Conservation (phyloP, 2,797 vertebrate genomes). For the Galago senegalensis region DNA sequence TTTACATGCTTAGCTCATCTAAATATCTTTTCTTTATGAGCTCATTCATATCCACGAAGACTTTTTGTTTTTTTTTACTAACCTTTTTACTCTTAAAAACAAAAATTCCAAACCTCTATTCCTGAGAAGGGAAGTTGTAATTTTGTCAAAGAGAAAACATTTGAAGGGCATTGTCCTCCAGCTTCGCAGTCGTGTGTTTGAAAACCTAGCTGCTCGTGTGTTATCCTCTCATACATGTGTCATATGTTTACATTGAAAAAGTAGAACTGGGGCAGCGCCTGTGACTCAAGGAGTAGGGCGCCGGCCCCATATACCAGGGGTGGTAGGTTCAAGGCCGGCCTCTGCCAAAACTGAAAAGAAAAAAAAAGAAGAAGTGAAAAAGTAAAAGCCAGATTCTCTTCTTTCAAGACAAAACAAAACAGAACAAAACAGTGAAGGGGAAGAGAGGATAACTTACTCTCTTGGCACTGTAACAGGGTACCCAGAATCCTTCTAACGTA, state of each 20-base stretch:
- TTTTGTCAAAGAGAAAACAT: slow-evolving; percentile 60
- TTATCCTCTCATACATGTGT: slow-evolving; percentile 26
- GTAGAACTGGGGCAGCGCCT: slow-evolving; percentile 11
- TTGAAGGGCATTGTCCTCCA: not conserved
- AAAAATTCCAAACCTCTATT: slow-evolving; percentile 53
- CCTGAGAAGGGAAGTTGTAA: slow-evolving; percentile 66
- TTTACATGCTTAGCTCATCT: slow-evolving; percentile 25
- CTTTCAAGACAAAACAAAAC: slow-evolving; percentile 19
- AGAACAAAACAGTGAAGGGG: not conserved
- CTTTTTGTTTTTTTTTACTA: slow-evolving; percentile 65
- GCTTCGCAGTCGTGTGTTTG: slow-evolving; percentile 22
- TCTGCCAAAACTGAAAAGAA: too few species aligned
- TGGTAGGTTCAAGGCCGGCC: too few species aligned
- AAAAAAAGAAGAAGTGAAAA: not conserved
- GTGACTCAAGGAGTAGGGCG: too few species aligned
- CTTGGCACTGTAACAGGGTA: slow-evolving; percentile 63
- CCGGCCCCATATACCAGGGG: too few species aligned
- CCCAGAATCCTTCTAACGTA: slow-evolving; percentile 21
- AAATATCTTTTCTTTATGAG: slow-evolving; percentile 70
- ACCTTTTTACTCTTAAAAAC: slow-evolving; percentile 57
- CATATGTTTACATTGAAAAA: slow-evolving; percentile 51
- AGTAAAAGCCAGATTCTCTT: slow-evolving; percentile 71
- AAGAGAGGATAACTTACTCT: slow-evolving; percentile 59
- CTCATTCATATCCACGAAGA: slow-evolving; percentile 50
- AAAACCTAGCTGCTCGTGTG: slow-evolving; percentile 31